These are phyloP conservation scores for Colletes gigas DNA, from an alignment of 1,140 invertebrate genomes.

Conservation along the genomic window DNA sequence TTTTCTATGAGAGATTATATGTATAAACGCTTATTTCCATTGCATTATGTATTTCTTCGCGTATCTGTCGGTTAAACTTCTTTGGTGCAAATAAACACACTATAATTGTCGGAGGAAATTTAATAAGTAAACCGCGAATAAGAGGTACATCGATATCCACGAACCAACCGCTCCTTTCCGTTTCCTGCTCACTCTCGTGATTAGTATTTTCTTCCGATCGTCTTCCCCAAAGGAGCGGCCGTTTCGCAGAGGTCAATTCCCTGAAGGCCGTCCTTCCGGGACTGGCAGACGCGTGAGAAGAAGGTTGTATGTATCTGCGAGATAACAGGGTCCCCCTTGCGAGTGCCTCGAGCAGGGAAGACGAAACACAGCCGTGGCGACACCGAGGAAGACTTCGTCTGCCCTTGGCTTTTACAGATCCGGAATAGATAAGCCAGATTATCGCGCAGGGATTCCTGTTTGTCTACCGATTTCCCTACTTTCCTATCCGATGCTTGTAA, in stretches of 20 bases:
- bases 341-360: constrained; percentile 2
- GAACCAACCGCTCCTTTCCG: background rate
- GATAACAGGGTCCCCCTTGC: constrained; percentile 46
- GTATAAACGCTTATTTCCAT: too few relatives aligned
- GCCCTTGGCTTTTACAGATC: constrained; percentile 36
- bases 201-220: constrained; percentile 17
- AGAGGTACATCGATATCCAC: background rate
- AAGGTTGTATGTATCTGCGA: constrained; percentile 44
- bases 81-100: too few relatives aligned
- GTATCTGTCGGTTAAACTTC: too few relatives aligned
- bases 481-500: constrained; percentile 27
- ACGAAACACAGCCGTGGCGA: constrained; percentile 37
- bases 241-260: constrained; percentile 65
- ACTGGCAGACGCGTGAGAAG: constrained; percentile 58
- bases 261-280: constrained; percentile 72
- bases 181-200: constrained; percentile 8
- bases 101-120: too few relatives aligned
- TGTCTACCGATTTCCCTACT: background rate
- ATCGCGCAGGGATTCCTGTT: constrained; percentile 26
- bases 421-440: constrained; percentile 59
- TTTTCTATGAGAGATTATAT: too few relatives aligned
- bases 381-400: constrained; percentile 16
- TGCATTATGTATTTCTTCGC: too few relatives aligned
- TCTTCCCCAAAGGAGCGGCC: constrained; percentile 8
- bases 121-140: background rate